Conservation (phyloP, 2,113 vertebrate genomes). For the Bubo bubo region DNA sequence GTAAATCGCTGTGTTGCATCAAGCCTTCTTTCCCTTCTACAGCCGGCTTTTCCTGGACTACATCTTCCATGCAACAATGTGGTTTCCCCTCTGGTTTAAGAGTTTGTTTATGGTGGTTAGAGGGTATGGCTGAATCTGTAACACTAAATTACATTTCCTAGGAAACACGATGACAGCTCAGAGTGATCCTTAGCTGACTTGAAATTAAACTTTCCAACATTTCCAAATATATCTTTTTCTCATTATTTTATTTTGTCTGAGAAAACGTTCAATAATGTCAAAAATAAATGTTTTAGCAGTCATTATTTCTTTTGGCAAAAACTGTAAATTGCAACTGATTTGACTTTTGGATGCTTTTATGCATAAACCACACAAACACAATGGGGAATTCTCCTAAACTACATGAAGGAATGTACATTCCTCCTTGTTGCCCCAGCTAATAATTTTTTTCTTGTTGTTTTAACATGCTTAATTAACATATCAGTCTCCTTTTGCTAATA, state of each 20-base stretch:
- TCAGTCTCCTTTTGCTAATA: not conserved
- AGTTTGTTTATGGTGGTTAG: not conserved
- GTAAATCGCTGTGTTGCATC: not conserved
- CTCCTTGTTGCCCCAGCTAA: not conserved
- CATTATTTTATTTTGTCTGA: not conserved
- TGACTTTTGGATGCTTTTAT: not conserved
- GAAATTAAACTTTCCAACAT: not conserved
- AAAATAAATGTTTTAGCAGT: not conserved
- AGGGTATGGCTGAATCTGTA: not conserved
- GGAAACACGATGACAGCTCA: not conserved
- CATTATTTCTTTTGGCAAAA: not conserved
- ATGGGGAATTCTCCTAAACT: not conserved
- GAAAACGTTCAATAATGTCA: not conserved
- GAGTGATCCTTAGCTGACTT: not conserved
- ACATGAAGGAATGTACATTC: not conserved
- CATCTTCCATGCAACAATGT: not conserved
- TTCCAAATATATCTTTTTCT: not conserved
- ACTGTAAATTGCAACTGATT: not conserved
- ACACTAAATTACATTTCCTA: not conserved
- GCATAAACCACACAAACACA: not conserved
- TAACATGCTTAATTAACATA: not conserved
- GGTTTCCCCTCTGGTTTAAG: not conserved
- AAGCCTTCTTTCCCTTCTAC: not conserved
- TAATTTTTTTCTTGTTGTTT: not conserved
- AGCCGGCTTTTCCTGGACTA: not conserved